These are phyloP conservation scores for Menidia beryllina DNA, from an alignment of 2,113 vertebrate species.

Conservation along the genomic window DNA sequence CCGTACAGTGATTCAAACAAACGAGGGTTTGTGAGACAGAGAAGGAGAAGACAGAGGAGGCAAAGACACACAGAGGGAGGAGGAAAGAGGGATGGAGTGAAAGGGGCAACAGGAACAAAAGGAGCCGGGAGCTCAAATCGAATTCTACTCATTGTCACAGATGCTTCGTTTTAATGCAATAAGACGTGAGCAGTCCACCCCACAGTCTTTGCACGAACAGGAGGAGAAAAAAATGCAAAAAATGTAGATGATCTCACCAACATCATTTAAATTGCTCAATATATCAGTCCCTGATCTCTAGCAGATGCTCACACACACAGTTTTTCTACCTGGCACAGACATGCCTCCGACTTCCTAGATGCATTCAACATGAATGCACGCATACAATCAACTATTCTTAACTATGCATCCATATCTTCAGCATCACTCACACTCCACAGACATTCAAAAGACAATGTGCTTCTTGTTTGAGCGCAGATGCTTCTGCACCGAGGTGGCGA, in stretches of 20 bases:
- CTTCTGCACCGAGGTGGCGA: constrained; percentile 18
- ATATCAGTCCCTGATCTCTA: constrained; percentile 53
- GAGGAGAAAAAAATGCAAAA: constrained; percentile 39
- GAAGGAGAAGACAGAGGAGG: constrained; percentile 4
- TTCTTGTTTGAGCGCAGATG: constrained; percentile 35
- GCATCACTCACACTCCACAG: constrained; percentile 2
- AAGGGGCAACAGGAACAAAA: constrained; percentile 1
- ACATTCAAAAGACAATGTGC: constrained; percentile 30
- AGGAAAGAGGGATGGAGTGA: constrained; percentile 16
- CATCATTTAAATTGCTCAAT: constrained; percentile 2
- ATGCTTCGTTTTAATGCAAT: constrained; percentile 62
- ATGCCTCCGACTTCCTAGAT: constrained; percentile 35
- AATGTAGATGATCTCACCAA: neutral
- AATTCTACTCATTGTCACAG: constrained; percentile 24
- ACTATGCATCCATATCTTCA: constrained; percentile 2
- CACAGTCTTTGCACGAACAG: constrained; percentile 28
- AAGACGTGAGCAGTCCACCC: constrained; percentile 21
- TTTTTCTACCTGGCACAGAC: constrained; percentile 57
- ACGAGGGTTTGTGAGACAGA: constrained; percentile 39
- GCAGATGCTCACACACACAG: constrained; percentile 14
- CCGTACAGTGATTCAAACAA: constrained; percentile 62
- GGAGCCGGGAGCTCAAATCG: constrained; percentile 27
- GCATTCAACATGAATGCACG: constrained; percentile 42
- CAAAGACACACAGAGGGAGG: neutral
- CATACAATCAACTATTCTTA: constrained; percentile 15